Base-by-base conservation (phyloP, 2,888 invertebrate species). In the Pseudococcus viburni region DNA sequence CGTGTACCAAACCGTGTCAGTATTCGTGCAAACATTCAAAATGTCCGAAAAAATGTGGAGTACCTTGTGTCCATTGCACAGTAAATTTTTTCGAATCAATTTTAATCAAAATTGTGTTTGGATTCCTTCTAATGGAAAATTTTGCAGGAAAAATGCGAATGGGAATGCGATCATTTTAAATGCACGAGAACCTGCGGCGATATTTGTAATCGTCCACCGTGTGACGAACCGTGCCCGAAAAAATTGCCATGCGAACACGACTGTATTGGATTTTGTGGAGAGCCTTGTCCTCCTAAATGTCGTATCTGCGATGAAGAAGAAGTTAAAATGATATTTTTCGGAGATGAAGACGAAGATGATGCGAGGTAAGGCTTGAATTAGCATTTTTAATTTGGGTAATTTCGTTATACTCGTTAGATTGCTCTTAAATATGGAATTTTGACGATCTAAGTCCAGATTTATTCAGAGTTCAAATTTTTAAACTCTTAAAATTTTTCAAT, bases 11-110 rank as follows among this genome's bases (percentile, higher is more conserved):
- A 89, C 90, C 90, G 0, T 94, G 94, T 90, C 91, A 91, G 89
- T 92, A 93, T 42, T 90, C 91, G 83, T 94, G 94, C 90, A 89
- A 89, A 22, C 94, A 94, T 90, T 93, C 93, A n/a, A 91, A 91
- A 39, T 94, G 94, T 90, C 91, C 90, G 0, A 91, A 91, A 86
- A 90, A 90, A 80, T 93, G 93, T 90, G 92, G 93, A 0, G 91
- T 91, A 73, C 91, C 91, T 0, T 93, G 93, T 89, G 91, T 90
- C 0, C 89, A 89, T 0, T 93, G 93, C 89, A 89, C 89, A 85
- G 91, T 91, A 89, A 89, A 83, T 89, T 64, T 55, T n/a, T 4
- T n/a, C 5, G 8, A 55, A 5, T 55, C 4, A 8, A n/a, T 55
- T n/a, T n/a, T 3, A 55, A 8, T 39, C 46, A 26, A 26, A 39